A percentile compares a stretch with the other conserved stretches of the same genome.
Conservation (phyloP, 2,797 vertebrate genomes). For the Emys orbicularis region DNA sequence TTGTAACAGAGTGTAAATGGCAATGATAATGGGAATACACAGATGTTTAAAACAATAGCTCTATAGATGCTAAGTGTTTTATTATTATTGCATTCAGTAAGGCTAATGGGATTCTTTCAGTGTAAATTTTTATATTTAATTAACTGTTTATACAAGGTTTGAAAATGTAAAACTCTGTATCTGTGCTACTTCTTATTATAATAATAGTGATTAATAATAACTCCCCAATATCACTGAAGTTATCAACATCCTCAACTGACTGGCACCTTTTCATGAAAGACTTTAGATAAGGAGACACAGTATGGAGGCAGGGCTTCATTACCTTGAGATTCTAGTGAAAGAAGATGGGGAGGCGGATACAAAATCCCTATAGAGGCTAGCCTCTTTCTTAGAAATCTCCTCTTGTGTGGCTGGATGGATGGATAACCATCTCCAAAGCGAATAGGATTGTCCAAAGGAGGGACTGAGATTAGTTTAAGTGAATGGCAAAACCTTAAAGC, state of each 20-base stretch:
- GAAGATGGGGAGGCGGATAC: background rate
- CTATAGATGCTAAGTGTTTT: background rate
- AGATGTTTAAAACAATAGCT: conserved; percentile 23
- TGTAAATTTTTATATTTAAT: background rate
- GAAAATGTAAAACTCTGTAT: background rate
- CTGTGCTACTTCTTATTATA: background rate
- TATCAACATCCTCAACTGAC: background rate
- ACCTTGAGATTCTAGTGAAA: background rate
- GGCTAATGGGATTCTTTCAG: background rate
- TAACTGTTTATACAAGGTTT: background rate
- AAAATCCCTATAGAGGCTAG: background rate
- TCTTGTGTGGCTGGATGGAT: background rate
- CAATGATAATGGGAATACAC: background rate
- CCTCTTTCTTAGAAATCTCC: fast-evolving
- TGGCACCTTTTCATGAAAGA: background rate
- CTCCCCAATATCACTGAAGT: background rate
- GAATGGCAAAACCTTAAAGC: background rate
- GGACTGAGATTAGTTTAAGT: background rate
- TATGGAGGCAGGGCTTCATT: background rate
- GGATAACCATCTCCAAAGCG: background rate
- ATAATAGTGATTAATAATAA: background rate
- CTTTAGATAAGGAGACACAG: background rate
- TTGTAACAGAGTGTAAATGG: background rate
- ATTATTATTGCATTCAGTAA: background rate
- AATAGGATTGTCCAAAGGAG: background rate